These are phyloP conservation scores for Cyprinus carpio DNA, from an alignment of 2,113 vertebrate species.

Conservation along the genomic window DNA sequence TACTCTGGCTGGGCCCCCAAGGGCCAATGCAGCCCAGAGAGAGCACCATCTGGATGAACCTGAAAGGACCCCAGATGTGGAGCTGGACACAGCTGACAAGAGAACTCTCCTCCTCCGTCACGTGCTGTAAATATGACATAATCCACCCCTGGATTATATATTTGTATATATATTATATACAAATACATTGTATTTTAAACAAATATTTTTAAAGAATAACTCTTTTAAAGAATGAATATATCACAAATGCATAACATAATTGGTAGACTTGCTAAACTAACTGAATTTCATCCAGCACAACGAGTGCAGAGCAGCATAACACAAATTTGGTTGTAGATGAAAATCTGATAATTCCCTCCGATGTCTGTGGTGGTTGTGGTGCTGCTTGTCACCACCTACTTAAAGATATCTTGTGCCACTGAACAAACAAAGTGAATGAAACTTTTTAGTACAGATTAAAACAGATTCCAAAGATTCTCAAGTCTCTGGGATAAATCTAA, in stretches of 20 bases:
- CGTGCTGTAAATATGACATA: not conserved
- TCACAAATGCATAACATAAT: not conserved
- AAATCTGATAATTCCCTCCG: not conserved
- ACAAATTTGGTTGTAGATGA: too few species aligned
- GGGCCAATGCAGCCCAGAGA: conserved; percentile 43
- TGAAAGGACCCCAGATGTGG: conserved; percentile 36
- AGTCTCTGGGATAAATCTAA: not conserved
- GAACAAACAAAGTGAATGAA: not conserved
- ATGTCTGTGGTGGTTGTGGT: too few species aligned
- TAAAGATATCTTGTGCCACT: not conserved
- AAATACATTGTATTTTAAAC: not conserved
- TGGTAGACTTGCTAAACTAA: not conserved
- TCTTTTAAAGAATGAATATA: not conserved
- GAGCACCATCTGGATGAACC: conserved; percentile 56
- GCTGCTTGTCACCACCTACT: not conserved
- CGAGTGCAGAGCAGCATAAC: too few species aligned
- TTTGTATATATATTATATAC: not conserved
- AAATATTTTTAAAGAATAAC: not conserved
- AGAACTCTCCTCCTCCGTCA: not conserved
- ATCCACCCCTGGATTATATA: too few species aligned
- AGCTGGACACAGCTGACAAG: conserved; percentile 54
- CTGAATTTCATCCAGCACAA: not conserved
- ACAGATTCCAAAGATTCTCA: not conserved
- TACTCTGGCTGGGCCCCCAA: conserved; percentile 46
- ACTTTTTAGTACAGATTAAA: not conserved